Evolutionary conservation across 1,140 invertebrate species (phyloP).

Genomic region (Ceratina calcarata): DNA sequence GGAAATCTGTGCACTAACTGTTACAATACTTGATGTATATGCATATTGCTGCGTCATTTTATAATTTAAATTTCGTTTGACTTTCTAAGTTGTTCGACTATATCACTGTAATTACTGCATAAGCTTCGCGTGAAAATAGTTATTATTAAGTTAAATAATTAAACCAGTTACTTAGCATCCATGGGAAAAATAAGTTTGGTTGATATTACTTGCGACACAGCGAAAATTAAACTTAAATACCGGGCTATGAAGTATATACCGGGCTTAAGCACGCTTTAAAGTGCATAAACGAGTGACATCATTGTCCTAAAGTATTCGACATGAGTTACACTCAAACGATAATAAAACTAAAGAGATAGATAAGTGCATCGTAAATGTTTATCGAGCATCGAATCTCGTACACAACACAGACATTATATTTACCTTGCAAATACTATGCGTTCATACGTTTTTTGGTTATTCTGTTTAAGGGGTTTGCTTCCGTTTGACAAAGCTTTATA

Average conservation of each 20-base stretch:
- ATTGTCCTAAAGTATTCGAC: background rate
- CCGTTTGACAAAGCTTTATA: background rate
- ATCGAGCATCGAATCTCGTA: background rate
- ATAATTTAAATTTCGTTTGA: background rate
- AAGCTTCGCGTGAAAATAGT: background rate
- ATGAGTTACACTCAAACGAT: background rate
- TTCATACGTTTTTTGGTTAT: background rate
- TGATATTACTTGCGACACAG: background rate
- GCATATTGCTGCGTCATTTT: background rate
- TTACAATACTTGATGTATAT: background rate
- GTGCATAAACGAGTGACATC: background rate
- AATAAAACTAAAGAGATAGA: background rate
- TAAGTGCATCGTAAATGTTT: background rate
- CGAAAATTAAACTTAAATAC: background rate
- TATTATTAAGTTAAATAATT: no score
- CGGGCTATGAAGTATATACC: background rate
- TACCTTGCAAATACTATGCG: background rate
- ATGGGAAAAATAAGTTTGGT: background rate
- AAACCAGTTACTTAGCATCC: background rate
- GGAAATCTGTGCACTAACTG: slow-evolving; percentile 1
- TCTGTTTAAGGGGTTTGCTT: background rate
- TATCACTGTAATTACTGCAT: background rate
- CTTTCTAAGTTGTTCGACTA: slow-evolving; percentile 7
- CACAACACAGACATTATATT: background rate
- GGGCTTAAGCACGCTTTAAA: background rate